Evolutionary conservation across 2,113 vertebrate genomes (phyloP).

Genomic region (Oreocharis arfaki): DNA sequence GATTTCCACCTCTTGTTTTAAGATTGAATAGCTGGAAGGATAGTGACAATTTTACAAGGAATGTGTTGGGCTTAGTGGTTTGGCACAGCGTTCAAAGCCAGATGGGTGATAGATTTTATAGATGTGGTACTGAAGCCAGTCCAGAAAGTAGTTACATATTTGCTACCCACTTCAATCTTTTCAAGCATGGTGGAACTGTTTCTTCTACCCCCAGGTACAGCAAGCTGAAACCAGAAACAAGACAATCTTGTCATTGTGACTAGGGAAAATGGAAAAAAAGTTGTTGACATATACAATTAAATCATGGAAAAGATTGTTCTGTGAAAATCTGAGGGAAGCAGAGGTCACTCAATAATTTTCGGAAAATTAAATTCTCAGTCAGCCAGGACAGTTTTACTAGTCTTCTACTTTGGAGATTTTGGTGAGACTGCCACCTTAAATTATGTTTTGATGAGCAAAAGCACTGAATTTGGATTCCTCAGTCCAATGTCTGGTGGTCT

Average conservation of each 20-base stretch:
- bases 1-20: neutral
- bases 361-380: neutral
- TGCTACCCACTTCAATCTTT: neutral
- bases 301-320: neutral
- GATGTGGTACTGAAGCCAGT: neutral
- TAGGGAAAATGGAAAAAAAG: neutral
- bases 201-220: neutral
- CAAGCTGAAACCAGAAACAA: neutral
- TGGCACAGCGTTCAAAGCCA: neutral
- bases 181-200: neutral
- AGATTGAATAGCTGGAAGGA: neutral
- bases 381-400: neutral
- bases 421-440: neutral
- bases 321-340: neutral
- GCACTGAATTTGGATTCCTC: neutral
- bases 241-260: neutral
- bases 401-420: neutral
- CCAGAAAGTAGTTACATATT: neutral
- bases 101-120: neutral
- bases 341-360: neutral
- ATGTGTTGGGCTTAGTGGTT: neutral
- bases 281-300: neutral
- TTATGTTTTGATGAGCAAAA: neutral
- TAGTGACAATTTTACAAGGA: neutral
- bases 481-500: too few species aligned